Percentiles rank a stretch among this genome's conserved stretches.
phyloP scores from a whole-genome alignment of 1,140 invertebrate genomes.

The Drosophila suzukii region DNA sequence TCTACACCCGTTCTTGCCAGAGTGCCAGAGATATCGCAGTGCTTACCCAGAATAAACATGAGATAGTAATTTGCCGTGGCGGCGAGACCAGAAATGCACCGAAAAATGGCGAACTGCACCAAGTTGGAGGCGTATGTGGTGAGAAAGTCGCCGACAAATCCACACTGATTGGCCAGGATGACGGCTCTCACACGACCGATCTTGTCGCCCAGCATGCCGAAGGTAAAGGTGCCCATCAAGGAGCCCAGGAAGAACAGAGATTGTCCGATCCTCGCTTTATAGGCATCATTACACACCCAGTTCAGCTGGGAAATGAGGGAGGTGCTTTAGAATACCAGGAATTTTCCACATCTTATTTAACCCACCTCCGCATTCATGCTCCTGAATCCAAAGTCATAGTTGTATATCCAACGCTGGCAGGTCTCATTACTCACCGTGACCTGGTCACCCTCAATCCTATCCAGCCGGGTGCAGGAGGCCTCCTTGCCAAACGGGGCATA shows the following conservation, averaged over 20 bases:
- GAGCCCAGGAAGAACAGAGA: constrained; percentile 87
- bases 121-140: constrained; percentile 85
- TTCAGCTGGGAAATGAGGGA: constrained; percentile 82
- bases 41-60: constrained; percentile 87
- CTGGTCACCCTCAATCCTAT: constrained; percentile 37
- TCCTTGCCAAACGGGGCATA: constrained; percentile 57
- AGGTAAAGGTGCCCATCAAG: constrained; percentile 85
- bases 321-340: not conserved
- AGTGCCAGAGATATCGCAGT: constrained; percentile 42
- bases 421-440: constrained; percentile 52
- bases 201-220: constrained; percentile 86
- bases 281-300: constrained; percentile 87
- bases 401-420: constrained; percentile 85
- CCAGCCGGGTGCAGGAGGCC: constrained; percentile 62
- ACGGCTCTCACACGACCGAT: constrained; percentile 86
- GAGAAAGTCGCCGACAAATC: constrained; percentile 85
- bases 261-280: constrained; percentile 86
- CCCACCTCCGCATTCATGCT: constrained; percentile 86
- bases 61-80: constrained; percentile 87
- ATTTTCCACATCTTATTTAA: too few relatives aligned
- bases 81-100: constrained; percentile 86
- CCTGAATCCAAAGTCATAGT: constrained; percentile 85
- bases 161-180: constrained; percentile 85
- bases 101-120: constrained; percentile 84
- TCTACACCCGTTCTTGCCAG: constrained; percentile 1